These are phyloP conservation scores for Invenusta paracnida DNA, from an alignment of 2,888 invertebrate species.

Conservation along the genomic window DNA sequence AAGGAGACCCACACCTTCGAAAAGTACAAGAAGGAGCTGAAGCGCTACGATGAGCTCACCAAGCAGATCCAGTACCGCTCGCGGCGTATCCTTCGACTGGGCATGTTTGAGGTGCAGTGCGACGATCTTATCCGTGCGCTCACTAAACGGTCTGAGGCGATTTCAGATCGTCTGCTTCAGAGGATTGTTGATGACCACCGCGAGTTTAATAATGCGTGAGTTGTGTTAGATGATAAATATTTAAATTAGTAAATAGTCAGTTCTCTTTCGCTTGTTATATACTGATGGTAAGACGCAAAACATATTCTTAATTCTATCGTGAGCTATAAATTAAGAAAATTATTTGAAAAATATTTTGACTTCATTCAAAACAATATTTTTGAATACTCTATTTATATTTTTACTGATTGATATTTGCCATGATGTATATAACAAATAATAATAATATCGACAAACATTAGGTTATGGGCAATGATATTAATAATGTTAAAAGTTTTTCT, in stretches of 20 bases:
- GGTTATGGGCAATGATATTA: no score
- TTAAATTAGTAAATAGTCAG: neutral
- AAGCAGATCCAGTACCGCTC: constrained; percentile 62
- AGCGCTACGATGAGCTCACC: constrained; percentile 61
- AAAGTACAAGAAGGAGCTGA: constrained; percentile 61
- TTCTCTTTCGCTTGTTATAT: no score
- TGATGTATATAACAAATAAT: no score
- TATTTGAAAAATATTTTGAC: no score
- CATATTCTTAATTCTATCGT: no score
- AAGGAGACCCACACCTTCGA: constrained; percentile 64
- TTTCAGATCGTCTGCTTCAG: constrained; percentile 70
- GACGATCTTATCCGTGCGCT: constrained; percentile 72
- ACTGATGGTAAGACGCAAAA: no score
- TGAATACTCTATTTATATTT: no score
- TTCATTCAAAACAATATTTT: no score
- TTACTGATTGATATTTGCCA: no score
- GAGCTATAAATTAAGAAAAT: no score
- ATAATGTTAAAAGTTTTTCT: no score
- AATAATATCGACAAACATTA: no score
- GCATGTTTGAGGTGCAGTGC: constrained; percentile 79
- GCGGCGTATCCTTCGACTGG: constrained; percentile 63
- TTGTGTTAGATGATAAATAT: constrained; percentile 46
- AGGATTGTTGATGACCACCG: constrained; percentile 78
- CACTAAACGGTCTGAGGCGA: constrained; percentile 68
- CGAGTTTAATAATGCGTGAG: constrained; percentile 71